Evolutionary conservation across 1,140 invertebrate genomes (phyloP), one percentile per base, ranked within the genome.

Genomic region (Zaprionus gabonicus): DNA sequence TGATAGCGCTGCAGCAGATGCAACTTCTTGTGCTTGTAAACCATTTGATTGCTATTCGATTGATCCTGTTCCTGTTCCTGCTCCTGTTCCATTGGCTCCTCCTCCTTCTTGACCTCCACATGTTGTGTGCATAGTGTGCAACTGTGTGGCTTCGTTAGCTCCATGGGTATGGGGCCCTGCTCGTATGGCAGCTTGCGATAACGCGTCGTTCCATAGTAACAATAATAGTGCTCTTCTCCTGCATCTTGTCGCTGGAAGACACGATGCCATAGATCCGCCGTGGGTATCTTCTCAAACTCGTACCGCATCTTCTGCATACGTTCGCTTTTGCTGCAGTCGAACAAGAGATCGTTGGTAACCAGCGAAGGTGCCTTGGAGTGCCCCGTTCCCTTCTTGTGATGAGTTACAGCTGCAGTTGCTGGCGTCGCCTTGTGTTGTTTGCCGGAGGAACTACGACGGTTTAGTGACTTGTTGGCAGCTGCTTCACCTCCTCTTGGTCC

Each of bases 121-220:
- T 57, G 58, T 17, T 51, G 58, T 0, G 80, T 66, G 31, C 91
- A 91, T 6, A 92, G 17, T 15, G 94, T 85, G 17, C 93, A 93
- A 80, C 93, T 71, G 44, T 88, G 81, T 6, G 78, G 28, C 53
- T 78, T 55, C 4, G 84, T 91, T 5, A 59, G 73, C 31, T 95
- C 86, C 56, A 94, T 94, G 69, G 94, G 95, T 78, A 95, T 93
- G 60, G 94, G 94, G 15, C 94, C 95, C 82, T 96, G 95, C 92
- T 97, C 96, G 81, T 97, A 97, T 0, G 97, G 97, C 76, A 97
- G 93, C 66, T 96, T 94, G 10, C 92, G 96, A 95, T 73, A 96
- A 94, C 79, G 94, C 34, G 91, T 92, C 6, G 75, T 78, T 20
- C 91, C 92, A 28, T 80, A 93, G 60, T 93, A 93, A 38, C 88